These are phyloP conservation scores for Halcyon badia DNA, from an alignment of 2,797 vertebrate species.

Conservation along the genomic window DNA sequence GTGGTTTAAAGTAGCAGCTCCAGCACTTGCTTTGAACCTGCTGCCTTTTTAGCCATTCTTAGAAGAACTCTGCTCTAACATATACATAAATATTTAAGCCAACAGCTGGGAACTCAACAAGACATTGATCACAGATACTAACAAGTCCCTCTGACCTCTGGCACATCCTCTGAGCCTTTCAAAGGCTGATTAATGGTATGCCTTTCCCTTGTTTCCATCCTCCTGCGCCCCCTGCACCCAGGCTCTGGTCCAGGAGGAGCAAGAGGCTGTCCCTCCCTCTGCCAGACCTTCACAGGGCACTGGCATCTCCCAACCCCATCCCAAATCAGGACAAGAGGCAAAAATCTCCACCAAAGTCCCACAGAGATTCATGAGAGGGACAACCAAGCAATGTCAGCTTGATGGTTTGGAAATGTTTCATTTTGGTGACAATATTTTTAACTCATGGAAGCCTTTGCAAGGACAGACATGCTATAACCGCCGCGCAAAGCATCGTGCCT, in stretches of 20 bases:
- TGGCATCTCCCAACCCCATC: background rate
- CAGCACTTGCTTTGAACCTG: background rate
- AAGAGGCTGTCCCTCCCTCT: background rate
- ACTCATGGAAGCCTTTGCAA: background rate
- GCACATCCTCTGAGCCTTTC: constrained; percentile 41
- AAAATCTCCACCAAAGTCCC: background rate
- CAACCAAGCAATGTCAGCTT: background rate
- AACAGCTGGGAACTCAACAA: constrained; percentile 55
- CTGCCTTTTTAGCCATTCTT: constrained; percentile 9
- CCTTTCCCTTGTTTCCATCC: constrained; percentile 35
- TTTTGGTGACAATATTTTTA: background rate
- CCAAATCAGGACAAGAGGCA: background rate
- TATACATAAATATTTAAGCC: background rate
- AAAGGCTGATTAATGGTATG: constrained; percentile 22
- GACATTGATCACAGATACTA: constrained; percentile 53
- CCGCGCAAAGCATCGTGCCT: background rate
- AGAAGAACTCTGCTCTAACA: background rate
- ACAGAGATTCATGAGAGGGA: accelerated
- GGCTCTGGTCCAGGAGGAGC: background rate
- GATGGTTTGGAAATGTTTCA: background rate
- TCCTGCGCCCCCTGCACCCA: background rate
- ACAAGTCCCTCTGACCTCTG: constrained; percentile 58
- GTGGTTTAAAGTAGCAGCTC: background rate
- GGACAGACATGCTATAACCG: background rate
- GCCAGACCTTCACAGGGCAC: background rate